phyloP scores from a whole-genome alignment of 2,113 vertebrate genomes.

The Lophius piscatorius region DNA sequence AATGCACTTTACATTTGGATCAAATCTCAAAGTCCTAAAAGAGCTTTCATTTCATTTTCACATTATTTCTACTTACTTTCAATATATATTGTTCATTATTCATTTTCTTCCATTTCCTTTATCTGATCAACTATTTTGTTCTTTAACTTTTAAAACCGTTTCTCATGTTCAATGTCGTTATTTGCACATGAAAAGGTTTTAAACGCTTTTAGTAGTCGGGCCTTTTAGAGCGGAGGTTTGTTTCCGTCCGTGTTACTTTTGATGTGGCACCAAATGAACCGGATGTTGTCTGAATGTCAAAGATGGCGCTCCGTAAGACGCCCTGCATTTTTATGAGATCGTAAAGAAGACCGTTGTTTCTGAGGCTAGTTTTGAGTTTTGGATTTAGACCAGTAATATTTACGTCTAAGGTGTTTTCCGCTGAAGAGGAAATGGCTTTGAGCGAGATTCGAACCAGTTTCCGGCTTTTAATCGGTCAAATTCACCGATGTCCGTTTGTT shows the following conservation, averaged over 20 bases:
- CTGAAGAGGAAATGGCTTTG: constrained; percentile 55
- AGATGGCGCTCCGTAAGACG: constrained; percentile 49
- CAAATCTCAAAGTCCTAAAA: too few relatives aligned
- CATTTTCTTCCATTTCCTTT: too few relatives aligned
- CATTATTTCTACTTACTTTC: too few relatives aligned
- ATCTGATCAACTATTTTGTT: too few relatives aligned
- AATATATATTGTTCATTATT: too few relatives aligned
- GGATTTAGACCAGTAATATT: neutral
- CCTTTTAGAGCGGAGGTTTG: neutral
- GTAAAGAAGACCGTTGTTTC: neutral
- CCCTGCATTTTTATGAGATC: neutral
- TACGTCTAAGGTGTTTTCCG: neutral
- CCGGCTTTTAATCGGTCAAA: constrained; percentile 62
- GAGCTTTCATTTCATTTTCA: too few relatives aligned
- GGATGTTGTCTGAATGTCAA: constrained; percentile 69
- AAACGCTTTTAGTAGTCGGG: constrained; percentile 9
- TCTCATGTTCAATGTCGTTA: neutral
- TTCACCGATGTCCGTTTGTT: constrained; percentile 32
- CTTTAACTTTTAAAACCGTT: neutral
- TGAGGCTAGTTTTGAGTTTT: neutral
- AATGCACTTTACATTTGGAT: too few relatives aligned
- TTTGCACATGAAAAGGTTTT: neutral
- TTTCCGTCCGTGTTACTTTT: constrained; percentile 28
- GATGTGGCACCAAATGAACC: constrained; percentile 10
- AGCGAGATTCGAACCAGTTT: constrained; percentile 34